These are phyloP conservation scores for Porphyrio hochstetteri DNA, from an alignment of 2,113 vertebrate genomes.

Conservation along the genomic window DNA sequence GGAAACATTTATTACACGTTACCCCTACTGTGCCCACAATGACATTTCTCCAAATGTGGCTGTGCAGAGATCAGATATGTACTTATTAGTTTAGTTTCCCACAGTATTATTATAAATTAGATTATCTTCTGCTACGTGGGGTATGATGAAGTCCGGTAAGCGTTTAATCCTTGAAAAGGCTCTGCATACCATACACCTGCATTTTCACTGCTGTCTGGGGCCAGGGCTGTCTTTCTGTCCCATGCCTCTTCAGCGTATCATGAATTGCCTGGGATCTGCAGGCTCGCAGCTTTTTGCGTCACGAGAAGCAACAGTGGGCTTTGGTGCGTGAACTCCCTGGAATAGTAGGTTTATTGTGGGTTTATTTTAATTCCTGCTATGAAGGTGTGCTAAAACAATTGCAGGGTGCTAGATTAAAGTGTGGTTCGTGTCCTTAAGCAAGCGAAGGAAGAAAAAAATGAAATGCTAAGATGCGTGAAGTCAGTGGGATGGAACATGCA, in stretches of 20 bases:
- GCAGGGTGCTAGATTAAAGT: not conserved
- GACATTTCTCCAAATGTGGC: constrained; percentile 38
- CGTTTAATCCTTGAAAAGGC: not conserved
- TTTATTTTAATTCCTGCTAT: not conserved
- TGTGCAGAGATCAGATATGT: constrained; percentile 36
- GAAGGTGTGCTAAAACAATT: not conserved
- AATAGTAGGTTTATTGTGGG: not conserved
- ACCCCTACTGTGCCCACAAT: constrained; percentile 45
- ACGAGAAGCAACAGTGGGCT: not conserved
- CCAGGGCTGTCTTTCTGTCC: not conserved
- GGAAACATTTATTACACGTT: constrained; percentile 47
- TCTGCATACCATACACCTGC: not conserved
- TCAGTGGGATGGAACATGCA: not conserved
- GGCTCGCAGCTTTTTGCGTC: not conserved
- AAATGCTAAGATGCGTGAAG: not conserved
- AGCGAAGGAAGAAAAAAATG: not conserved
- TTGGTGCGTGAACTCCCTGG: not conserved
- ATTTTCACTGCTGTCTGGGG: not conserved
- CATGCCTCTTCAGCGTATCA: not conserved
- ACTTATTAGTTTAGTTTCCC: constrained; percentile 15
- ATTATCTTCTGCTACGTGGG: not conserved
- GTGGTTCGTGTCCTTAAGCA: rapidly evolving
- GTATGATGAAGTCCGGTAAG: not conserved
- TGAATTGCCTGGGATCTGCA: not conserved
- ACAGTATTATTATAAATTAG: constrained; percentile 4